phyloP scores from a whole-genome alignment of 2,113 vertebrate species.

The Cottus gobio region DNA sequence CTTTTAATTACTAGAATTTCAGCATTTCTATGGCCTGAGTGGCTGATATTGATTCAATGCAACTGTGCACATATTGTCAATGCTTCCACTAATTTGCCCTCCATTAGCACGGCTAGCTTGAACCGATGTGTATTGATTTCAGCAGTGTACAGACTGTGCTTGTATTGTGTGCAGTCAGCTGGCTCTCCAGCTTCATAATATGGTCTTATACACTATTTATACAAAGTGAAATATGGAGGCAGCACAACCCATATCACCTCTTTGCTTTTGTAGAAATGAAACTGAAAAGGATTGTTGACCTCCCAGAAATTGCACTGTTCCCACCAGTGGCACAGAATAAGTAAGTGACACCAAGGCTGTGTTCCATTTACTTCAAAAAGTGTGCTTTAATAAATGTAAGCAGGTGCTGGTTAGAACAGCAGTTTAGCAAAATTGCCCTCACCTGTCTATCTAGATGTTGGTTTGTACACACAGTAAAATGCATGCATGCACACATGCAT shows the following conservation, averaged over 20 bases:
- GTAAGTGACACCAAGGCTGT: background rate
- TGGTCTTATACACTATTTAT: background rate
- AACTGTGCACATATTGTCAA: constrained; percentile 1
- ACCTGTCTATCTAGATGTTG: constrained; percentile 18
- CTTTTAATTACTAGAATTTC: background rate
- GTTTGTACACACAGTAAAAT: constrained; percentile 7
- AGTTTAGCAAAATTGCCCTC: constrained; percentile 10
- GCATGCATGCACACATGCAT: background rate
- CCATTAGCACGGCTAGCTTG: constrained; percentile 27
- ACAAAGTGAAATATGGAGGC: background rate
- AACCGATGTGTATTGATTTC: constrained; percentile 55
- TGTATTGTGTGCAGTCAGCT: constrained; percentile 11
- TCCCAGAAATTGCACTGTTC: background rate
- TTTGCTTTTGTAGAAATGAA: background rate
- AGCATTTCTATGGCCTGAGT: constrained; percentile 14
- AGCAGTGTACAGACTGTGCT: background rate
- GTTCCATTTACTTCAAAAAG: constrained; percentile 12
- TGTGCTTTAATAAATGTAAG: constrained; percentile 13
- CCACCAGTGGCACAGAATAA: background rate
- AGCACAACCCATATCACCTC: background rate
- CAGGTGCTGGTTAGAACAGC: background rate
- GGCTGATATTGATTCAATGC: constrained; percentile 39
- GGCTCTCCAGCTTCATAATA: background rate
- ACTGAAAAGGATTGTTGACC: background rate
- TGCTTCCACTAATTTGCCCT: constrained; percentile 28